Conservation (phyloP, 2,888 invertebrate species). For the Villa cingulata region DNA sequence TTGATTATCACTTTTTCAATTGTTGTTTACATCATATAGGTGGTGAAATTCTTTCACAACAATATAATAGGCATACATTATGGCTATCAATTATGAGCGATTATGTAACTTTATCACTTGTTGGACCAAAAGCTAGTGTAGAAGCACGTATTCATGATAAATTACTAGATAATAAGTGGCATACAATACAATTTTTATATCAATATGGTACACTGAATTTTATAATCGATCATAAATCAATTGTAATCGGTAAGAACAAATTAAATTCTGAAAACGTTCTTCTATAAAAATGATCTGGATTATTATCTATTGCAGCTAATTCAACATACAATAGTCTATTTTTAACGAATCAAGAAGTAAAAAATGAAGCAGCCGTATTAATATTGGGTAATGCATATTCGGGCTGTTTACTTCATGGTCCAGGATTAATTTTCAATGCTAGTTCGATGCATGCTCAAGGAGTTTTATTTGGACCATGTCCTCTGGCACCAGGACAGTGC, state of each 20-base stretch:
- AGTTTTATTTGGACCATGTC: constrained; percentile 63
- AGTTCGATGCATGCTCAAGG: constrained; percentile 49
- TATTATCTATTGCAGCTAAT: constrained; percentile 43
- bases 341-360: constrained; percentile 54
- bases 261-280: neutral
- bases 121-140: constrained; percentile 41
- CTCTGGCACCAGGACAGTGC: constrained; percentile 59
- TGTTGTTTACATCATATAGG: too few species aligned
- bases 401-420: constrained; percentile 75
- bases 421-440: constrained; percentile 64
- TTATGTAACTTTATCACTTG: constrained; percentile 45
- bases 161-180: constrained; percentile 71
- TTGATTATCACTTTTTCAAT: neutral
- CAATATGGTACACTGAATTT: constrained; percentile 35
- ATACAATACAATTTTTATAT: constrained; percentile 39
- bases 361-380: constrained; percentile 56
- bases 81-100: constrained; percentile 47
- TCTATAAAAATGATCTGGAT: neutral
- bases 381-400: constrained; percentile 68
- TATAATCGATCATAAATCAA: constrained; percentile 32
- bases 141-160: constrained; percentile 53
- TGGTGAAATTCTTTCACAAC: constrained; percentile 56
- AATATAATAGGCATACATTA: constrained; percentile 48
- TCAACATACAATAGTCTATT: constrained; percentile 64
- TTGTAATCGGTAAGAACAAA: constrained; percentile 27